Evolutionary conservation across 2,113 vertebrate genomes (phyloP), one percentile per base, ranked within the genome.

Genomic region (Tursiops truncatus): DNA sequence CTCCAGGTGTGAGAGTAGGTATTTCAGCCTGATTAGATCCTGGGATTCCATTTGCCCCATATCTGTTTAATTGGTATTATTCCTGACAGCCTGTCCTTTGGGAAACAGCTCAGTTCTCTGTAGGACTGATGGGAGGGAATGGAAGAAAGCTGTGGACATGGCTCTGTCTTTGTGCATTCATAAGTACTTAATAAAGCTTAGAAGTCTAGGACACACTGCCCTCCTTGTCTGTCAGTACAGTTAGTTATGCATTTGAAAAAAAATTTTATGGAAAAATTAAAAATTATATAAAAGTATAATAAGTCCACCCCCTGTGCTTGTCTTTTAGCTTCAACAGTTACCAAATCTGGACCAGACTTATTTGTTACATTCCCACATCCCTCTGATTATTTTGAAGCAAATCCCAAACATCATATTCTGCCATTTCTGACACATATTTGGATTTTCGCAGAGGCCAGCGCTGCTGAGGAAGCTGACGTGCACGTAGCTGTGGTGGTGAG

Each of bases 401-500:
- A 70, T 44, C 50, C 41, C 53, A 81, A 44, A 20, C 8, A 1
- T 41, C 23, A 9, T 50, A 0, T 50, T 56, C 58, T 26, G 20
- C 36, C 3, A 1, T 65, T 63, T 95, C 91, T 86, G 50, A 94
- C 28, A 13, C 2, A 1, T 4, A 0, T 36, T 96, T 26, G 98
- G 62, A 38, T 95, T 95, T 89, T 93, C 79, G 31, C 98, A 99
- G 99, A 99, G 98, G 99, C 99, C 13, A 99, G 98, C 13, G 99
- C 99, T 0, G 99, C 99, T 0, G 99, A 99, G 96, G 99, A 99
- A 8, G 99, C 99, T 0, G 99, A 99, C 0, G 90, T 99, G 92
- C 99, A 99, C 0, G 99, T 99, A 65, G 99, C 99, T 33, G 97
- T 99, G 97, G 99, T 99, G 93, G 98, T 99, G 91, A 97, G 99